A percentile compares a stretch with the other conserved stretches of the same genome.
Conservation (phyloP, 2,888 invertebrate genomes). For the Gisinianus flammeolus region DNA sequence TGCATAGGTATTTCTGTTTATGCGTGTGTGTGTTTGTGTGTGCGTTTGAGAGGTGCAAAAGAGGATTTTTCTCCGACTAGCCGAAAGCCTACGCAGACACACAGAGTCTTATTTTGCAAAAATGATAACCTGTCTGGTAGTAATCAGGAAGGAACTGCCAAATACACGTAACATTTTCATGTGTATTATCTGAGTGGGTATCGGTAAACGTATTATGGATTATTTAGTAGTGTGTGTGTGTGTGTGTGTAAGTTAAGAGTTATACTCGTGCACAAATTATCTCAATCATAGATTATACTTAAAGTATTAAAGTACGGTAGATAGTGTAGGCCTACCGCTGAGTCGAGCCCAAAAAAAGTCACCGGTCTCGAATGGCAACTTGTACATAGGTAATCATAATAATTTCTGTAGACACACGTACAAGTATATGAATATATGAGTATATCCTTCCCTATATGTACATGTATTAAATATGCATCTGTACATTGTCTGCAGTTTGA, state of each 20-base stretch:
- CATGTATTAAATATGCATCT: background rate
- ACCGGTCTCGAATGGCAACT: conserved; percentile 10
- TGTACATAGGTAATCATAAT: conserved; percentile 23
- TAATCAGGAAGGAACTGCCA: conserved; percentile 30
- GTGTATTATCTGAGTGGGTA: no score
- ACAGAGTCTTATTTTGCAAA: conserved; percentile 20
- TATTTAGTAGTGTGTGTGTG: background rate
- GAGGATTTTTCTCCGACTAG: background rate
- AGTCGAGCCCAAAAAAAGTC: conserved; percentile 27
- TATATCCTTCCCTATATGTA: no score
- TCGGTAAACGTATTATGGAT: conserved; percentile 18
- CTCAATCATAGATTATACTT: conserved; percentile 27
- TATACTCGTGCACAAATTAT: conserved; percentile 21
- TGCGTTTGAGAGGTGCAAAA: background rate
- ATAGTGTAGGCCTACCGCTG: conserved; percentile 22
- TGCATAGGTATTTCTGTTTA: background rate
- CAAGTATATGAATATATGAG: no score
- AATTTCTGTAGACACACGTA: conserved; percentile 15
- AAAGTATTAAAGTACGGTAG: background rate
- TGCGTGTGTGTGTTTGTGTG: background rate
- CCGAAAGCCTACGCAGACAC: background rate
- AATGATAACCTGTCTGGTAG: conserved; percentile 26
- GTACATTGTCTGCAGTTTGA: background rate
- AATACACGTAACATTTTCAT: no score
- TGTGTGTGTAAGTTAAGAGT: background rate